Evolutionary conservation across 2,888 invertebrate species (phyloP), one percentile per base, ranked within the genome.

Genomic region (Dynastes hyllus): DNA sequence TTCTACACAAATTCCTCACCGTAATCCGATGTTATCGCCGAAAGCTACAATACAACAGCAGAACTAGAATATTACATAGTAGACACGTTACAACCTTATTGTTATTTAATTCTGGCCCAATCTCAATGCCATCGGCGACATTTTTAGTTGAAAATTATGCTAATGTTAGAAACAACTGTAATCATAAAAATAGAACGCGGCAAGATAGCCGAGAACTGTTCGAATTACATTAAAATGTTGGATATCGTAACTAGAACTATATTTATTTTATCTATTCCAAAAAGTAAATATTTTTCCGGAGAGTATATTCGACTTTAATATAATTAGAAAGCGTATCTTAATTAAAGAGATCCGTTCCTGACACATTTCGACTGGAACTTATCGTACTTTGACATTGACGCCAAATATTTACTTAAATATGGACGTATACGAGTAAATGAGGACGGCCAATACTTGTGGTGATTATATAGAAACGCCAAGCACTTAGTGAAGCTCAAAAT

Each of bases 71-170:
- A 29, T n/a, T 32, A n/a, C 22, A 16, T 45, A 22, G 40, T 37
- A 37, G 29, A 37, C 58, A 58, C 58, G 40, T 40, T 73, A 45
- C 11, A 73, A 73, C 2, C 16, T 45, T 58, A 73, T 73, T 55
- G 71, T 71, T 73, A 22, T 58, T 73, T 73, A 58, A 73, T 58
- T 73, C 40, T 73, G 71, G 27, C 40, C 37, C 22, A 61, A 58
- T 58, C 73, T 61, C 58, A 22, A 73, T 40, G 16, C 40, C 55
- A 58, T 53, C 53, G 40, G 27, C 58, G 40, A 29, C 53, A 37
- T 61, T 58, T 58, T 22, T 40, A 73, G 40, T 58, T 58, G 37
- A 29, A 53, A 51, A 40, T 55, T 37, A 73, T 40, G 58, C 40
- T 40, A 58, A 73, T 73, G 16, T 40, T 16, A 22, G 1, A 9